Conservation (phyloP, 2,113 vertebrate species). For the Hypanus sabinus region DNA sequence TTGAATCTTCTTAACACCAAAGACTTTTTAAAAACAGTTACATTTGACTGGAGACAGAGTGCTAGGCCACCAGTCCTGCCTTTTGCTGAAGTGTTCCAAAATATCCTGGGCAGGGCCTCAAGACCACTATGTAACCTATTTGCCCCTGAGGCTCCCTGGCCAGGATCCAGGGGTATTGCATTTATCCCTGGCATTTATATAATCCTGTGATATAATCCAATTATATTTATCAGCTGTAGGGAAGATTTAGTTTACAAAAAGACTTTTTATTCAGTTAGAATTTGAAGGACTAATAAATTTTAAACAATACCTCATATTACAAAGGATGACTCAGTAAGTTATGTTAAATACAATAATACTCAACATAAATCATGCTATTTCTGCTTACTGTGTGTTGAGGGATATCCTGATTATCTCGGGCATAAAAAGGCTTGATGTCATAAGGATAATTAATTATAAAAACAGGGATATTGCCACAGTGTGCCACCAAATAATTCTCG, state of each 20-base stretch:
- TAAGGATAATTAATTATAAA: constrained; percentile 87
- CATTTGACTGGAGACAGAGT: too few relatives aligned
- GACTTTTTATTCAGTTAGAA: neutral
- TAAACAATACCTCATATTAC: neutral
- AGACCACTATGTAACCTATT: too few relatives aligned
- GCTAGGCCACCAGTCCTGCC: too few relatives aligned
- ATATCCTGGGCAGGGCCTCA: too few relatives aligned
- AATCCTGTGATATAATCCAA: neutral
- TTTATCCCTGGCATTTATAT: neutral
- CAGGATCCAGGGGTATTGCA: too few relatives aligned
- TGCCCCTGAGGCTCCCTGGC: too few relatives aligned
- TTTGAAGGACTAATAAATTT: neutral
- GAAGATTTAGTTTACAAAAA: neutral
- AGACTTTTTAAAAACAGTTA: too few relatives aligned
- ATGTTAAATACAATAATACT: neutral
- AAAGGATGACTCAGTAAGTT: neutral
- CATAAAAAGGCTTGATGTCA: constrained; percentile 88
- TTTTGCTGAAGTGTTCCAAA: too few relatives aligned
- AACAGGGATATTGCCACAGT: constrained; percentile 77
- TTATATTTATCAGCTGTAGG: neutral
- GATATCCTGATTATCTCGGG: constrained; percentile 78
- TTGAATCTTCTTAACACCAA: neutral
- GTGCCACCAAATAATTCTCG: constrained; percentile 83
- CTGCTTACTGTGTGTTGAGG: constrained; percentile 72
- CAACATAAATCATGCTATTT: constrained; percentile 8